Conservation (phyloP, 2,888 invertebrate genomes). For the Tinea semifulvella region DNA sequence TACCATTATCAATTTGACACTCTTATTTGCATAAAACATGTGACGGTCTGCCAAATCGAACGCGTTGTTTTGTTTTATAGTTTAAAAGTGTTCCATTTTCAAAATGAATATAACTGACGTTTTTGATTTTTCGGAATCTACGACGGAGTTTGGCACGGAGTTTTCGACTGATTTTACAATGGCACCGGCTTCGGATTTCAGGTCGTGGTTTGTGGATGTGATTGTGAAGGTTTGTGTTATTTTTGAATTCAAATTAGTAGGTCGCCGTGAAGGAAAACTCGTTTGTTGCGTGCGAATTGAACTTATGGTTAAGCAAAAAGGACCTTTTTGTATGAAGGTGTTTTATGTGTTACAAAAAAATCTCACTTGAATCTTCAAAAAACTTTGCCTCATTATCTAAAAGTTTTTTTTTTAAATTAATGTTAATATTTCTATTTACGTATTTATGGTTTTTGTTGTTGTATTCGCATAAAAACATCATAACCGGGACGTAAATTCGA, state of each 20-base stretch:
- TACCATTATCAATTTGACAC: background rate
- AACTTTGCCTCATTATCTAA: too few relatives aligned
- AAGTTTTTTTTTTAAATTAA: too few relatives aligned
- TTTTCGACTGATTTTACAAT: background rate
- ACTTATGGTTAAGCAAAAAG: too few relatives aligned
- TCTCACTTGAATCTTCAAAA: too few relatives aligned
- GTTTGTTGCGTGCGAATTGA: background rate
- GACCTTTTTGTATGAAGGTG: too few relatives aligned
- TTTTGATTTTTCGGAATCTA: slow-evolving; percentile 8
- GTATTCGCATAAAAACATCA: too few relatives aligned
- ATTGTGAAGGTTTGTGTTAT: slow-evolving; percentile 40
- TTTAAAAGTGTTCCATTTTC: slow-evolving; percentile 16
- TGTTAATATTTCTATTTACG: too few relatives aligned
- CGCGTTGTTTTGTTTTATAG: background rate
- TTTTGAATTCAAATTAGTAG: background rate
- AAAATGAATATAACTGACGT: slow-evolving; percentile 29
- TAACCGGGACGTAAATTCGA: too few relatives aligned
- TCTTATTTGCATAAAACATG: slow-evolving; percentile 10
- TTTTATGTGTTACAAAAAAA: too few relatives aligned
- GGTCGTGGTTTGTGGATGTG: slow-evolving; percentile 42
- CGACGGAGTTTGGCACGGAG: slow-evolving; percentile 16
- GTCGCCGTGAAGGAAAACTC: background rate
- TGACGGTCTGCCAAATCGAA: background rate
- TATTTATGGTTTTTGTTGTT: too few relatives aligned
- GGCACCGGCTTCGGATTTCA: slow-evolving; percentile 26